Percentiles rank a stretch among this genome's conserved stretches.
These are phyloP conservation scores for Zophobas morio DNA, from an alignment of 1,140 invertebrate species.

Conservation along the genomic window DNA sequence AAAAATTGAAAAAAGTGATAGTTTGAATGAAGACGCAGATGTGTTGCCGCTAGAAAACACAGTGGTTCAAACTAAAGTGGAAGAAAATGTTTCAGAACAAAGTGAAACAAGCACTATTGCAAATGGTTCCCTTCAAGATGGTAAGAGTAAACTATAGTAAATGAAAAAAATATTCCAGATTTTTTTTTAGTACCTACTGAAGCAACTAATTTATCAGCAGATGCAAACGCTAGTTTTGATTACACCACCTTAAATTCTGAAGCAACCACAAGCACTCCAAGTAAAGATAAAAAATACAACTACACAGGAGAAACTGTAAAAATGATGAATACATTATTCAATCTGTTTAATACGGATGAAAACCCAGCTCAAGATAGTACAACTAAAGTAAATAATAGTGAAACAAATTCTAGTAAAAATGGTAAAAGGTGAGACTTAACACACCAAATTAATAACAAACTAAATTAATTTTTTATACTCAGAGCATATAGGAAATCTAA, in stretches of 20 bases:
- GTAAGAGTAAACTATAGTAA: not conserved
- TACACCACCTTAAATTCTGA: not conserved
- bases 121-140: too few relatives aligned
- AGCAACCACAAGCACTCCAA: slow-evolving; percentile 14
- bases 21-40: not conserved
- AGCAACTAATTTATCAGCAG: not conserved
- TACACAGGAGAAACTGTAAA: slow-evolving; percentile 44
- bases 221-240: not conserved
- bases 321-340: slow-evolving; percentile 49
- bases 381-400: not conserved
- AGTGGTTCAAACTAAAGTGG: not conserved
- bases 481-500: slow-evolving; percentile 48
- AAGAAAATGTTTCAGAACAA: not conserved
- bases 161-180: slow-evolving; percentile 16
- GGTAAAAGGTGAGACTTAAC: not conserved
- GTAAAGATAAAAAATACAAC: slow-evolving; percentile 38
- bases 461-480: slow-evolving; percentile 24
- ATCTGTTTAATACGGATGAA: slow-evolving; percentile 20
- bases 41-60: not conserved
- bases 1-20: slow-evolving; percentile 5
- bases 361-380: slow-evolving; percentile 15
- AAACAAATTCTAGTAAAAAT: not conserved
- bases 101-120: too few relatives aligned
- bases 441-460: not conserved
- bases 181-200: not conserved